phyloP scores from a whole-genome alignment of 2,113 vertebrate species.

The Azemiops feae region DNA sequence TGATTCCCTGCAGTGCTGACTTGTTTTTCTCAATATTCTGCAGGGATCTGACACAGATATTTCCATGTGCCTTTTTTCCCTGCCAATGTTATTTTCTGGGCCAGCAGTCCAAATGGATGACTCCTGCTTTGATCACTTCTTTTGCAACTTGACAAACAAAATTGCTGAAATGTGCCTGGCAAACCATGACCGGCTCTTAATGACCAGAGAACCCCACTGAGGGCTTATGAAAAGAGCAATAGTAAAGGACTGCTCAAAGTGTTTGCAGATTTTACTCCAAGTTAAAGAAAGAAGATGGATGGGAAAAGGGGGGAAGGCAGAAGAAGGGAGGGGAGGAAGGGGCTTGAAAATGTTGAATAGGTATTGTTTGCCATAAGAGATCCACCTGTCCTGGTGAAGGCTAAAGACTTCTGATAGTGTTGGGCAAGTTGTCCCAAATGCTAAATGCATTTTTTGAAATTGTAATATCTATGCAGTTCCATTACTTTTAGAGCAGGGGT shows the following conservation, averaged over 20 bases:
- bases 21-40: conserved; percentile 9
- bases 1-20: not conserved
- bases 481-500: not conserved
- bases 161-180: not conserved
- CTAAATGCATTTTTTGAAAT: not conserved
- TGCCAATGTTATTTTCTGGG: not conserved
- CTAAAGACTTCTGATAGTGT: not conserved
- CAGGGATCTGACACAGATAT: conserved; percentile 19
- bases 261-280: conserved; percentile 36
- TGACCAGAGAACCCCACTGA: not conserved
- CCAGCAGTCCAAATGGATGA: conserved; percentile 14
- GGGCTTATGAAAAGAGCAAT: conserved; percentile 16
- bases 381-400: not conserved
- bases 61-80: not conserved
- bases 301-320: too few species aligned
- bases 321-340: not conserved
- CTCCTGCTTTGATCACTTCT: conserved; percentile 5
- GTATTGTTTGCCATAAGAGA: not conserved
- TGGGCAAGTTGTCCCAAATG: not conserved
- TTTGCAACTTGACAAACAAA: not conserved
- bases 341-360: not conserved
- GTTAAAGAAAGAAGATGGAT: not conserved
- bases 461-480: not conserved
- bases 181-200: not conserved
- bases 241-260: conserved; percentile 21